These are phyloP conservation scores for Thamnophis sirtalis DNA, from an alignment of 2,113 vertebrate species.

Conservation along the genomic window DNA sequence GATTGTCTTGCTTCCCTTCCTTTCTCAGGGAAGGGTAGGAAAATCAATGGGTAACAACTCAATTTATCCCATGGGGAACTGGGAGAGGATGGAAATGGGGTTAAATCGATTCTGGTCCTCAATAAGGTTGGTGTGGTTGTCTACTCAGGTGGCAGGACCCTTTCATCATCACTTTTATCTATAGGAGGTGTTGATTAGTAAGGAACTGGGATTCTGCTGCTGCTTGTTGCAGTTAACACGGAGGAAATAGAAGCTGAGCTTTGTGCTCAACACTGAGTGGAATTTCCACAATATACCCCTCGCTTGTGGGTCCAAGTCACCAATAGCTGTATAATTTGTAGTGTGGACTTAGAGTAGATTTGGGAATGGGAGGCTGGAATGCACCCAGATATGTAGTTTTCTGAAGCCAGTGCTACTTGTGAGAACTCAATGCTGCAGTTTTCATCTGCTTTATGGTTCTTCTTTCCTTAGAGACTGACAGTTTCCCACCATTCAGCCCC, in stretches of 20 bases:
- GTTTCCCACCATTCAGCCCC: neutral
- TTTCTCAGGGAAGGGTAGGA: conserved; percentile 12
- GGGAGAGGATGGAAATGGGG: conserved; percentile 39
- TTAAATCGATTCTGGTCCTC: conserved; percentile 77
- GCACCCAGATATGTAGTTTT: neutral
- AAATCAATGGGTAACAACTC: conserved; percentile 78
- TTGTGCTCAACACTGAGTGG: neutral
- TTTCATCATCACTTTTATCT: conserved; percentile 78
- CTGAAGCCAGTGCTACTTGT: neutral
- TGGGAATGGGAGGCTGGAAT: neutral
- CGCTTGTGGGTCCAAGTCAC: neutral
- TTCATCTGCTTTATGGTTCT: neutral
- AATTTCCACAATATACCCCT: neutral
- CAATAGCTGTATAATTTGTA: neutral
- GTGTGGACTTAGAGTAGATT: neutral
- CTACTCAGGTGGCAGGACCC: conserved; percentile 80
- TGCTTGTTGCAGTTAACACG: conserved; percentile 24
- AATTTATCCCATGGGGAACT: conserved; percentile 71
- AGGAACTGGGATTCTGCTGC: conserved; percentile 19
- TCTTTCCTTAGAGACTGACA: neutral
- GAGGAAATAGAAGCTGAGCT: rapidly evolving
- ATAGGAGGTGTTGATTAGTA: conserved; percentile 48
- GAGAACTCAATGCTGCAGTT: neutral
- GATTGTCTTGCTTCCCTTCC: conserved; percentile 24
- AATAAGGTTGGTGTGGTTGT: conserved; percentile 81